Conservation (phyloP, 2,797 vertebrate genomes). For the Phoxinus dragarum region DNA sequence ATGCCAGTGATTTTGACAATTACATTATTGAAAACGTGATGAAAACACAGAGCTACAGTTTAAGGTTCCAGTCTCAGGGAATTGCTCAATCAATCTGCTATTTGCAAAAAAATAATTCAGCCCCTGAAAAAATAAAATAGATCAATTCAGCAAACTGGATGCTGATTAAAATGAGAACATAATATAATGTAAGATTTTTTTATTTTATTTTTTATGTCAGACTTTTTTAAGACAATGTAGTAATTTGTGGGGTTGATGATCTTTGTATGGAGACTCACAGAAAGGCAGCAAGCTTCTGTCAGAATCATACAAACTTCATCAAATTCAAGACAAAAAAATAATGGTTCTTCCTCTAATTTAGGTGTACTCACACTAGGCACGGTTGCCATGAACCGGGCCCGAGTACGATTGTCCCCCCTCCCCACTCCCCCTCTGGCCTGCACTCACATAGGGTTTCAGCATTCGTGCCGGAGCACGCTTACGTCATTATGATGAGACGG, state of each 20-base stretch:
- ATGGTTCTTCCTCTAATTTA: neutral
- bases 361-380: too few species aligned
- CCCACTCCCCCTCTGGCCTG: too few species aligned
- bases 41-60: neutral
- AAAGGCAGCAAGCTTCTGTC: neutral
- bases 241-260: neutral
- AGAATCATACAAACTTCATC: neutral
- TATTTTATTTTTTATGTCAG: neutral
- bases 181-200: neutral
- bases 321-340: too few species aligned
- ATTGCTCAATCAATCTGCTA: neutral
- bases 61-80: neutral
- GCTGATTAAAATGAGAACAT: neutral
- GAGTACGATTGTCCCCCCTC: too few species aligned
- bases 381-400: too few species aligned
- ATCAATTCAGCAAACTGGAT: neutral
- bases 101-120: neutral
- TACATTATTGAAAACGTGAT: constrained; percentile 1
- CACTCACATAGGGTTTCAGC: too few species aligned
- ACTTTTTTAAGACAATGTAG: neutral
- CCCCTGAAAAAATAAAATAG: neutral
- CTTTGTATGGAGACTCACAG: neutral
- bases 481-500: too few species aligned
- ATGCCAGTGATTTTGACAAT: constrained; percentile 5
- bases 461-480: too few species aligned